A percentile compares a stretch with the other conserved stretches of the same genome.
Evolutionary conservation across 2,888 invertebrate genomes (phyloP).

Genomic region (Synergus itoensis): DNA sequence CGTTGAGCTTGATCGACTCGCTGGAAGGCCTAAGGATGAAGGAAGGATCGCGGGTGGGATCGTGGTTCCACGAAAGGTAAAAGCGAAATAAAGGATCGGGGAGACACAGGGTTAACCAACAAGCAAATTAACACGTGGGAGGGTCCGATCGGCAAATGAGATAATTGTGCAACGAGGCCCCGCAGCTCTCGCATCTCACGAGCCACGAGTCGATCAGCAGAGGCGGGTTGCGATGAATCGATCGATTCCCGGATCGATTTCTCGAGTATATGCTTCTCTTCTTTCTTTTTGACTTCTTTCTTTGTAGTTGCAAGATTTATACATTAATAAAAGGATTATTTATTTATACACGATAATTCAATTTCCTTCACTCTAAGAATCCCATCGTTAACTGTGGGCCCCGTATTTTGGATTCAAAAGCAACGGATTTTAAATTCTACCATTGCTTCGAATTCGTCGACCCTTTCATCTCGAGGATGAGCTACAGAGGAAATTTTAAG

Average conservation of each 20-base stretch:
- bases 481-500: constrained; percentile 48
- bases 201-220: constrained; percentile 62
- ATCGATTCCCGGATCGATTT: constrained; percentile 57
- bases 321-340: not conserved
- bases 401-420: not conserved
- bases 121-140: constrained; percentile 78
- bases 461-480: constrained; percentile 8
- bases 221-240: constrained; percentile 67
- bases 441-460: constrained; percentile 41
- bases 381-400: not conserved
- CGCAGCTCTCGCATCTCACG: constrained; percentile 55
- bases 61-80: constrained; percentile 40
- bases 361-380: not conserved
- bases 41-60: constrained; percentile 50
- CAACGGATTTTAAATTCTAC: constrained; percentile 33
- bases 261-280: constrained; percentile 15
- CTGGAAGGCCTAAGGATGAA: constrained; percentile 44
- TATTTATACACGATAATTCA: not conserved
- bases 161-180: constrained; percentile 72
- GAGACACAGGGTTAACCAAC: constrained; percentile 70
- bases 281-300: constrained; percentile 18
- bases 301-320: not conserved
- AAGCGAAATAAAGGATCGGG: constrained; percentile 49
- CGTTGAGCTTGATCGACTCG: constrained; percentile 45
- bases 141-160: constrained; percentile 75